phyloP scores from a whole-genome alignment of 2,888 invertebrate genomes.

The Serripes groenlandicus region DNA sequence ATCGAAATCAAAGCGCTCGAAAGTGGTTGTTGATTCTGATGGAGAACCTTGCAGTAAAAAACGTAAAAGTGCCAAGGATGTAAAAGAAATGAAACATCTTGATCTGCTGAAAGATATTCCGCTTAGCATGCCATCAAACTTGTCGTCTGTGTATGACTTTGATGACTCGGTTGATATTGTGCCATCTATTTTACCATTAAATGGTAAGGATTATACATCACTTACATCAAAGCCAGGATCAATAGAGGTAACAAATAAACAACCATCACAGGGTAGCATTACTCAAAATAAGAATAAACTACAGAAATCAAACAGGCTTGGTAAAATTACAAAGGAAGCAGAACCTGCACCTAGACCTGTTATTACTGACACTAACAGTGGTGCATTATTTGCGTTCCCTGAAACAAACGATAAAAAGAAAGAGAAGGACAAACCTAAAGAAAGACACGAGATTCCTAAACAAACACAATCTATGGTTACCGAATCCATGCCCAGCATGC shows the following conservation, averaged over 20 bases:
- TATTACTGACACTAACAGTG: slow-evolving; percentile 21
- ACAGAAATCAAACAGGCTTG: slow-evolving; percentile 47
- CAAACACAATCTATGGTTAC: not conserved
- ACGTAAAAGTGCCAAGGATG: slow-evolving; percentile 65
- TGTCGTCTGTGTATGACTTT: slow-evolving; percentile 78
- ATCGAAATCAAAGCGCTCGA: slow-evolving; percentile 71
- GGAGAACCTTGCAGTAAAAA: slow-evolving; percentile 72
- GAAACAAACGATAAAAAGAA: slow-evolving; percentile 44
- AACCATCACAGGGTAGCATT: slow-evolving; percentile 43
- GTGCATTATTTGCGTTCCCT: slow-evolving; percentile 35
- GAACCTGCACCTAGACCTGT: slow-evolving; percentile 22
- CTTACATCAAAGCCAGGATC: slow-evolving; percentile 36
- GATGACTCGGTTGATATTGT: slow-evolving; percentile 74
- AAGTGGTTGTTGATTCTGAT: slow-evolving; percentile 56
- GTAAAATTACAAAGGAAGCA: slow-evolving; percentile 50
- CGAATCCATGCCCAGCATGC: slow-evolving; percentile 40
- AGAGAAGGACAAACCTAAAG: slow-evolving; percentile 32
- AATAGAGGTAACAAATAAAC: slow-evolving; percentile 18
- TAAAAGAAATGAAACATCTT: slow-evolving; percentile 51
- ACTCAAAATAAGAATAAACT: slow-evolving; percentile 33
- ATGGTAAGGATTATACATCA: slow-evolving; percentile 61
- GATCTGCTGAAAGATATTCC: slow-evolving; percentile 31
- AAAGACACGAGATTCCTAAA: slow-evolving; percentile 19
- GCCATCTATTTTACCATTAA: slow-evolving; percentile 64
- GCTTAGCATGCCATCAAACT: slow-evolving; percentile 57